phyloP scores from a whole-genome alignment of 2,797 vertebrate genomes.

The Coilia nasus region DNA sequence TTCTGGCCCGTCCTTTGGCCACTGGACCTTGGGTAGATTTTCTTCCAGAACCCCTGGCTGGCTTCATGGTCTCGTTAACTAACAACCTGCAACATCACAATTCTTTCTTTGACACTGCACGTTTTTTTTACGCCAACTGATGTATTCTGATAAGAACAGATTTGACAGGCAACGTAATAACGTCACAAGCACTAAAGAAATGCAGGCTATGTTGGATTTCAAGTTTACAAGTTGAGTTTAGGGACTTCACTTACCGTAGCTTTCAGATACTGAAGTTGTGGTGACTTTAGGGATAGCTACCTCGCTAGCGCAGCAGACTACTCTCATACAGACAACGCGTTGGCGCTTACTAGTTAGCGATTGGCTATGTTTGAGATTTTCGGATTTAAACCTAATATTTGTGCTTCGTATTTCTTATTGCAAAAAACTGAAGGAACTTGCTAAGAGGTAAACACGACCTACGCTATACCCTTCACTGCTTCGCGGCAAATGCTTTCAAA shows the following conservation, averaged over 20 bases:
- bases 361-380: neutral
- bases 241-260: too few relatives aligned
- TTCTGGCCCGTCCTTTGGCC: constrained; percentile 27
- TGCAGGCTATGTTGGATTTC: too few relatives aligned
- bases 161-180: too few relatives aligned
- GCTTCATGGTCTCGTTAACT: constrained; percentile 54
- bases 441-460: too few relatives aligned
- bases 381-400: neutral
- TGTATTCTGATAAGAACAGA: too few relatives aligned
- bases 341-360: neutral
- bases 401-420: neutral
- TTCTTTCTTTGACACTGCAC: too few relatives aligned
- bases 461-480: neutral
- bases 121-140: too few relatives aligned
- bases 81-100: neutral
- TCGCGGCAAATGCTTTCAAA: constrained; percentile 39
- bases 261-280: too few relatives aligned
- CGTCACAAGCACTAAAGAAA: too few relatives aligned
- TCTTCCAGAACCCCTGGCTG: constrained; percentile 63
- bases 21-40: constrained; percentile 53
- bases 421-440: neutral
- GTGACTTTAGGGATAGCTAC: too few relatives aligned
- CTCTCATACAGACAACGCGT: neutral
- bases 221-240: too few relatives aligned
- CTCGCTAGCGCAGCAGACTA: neutral